Evolutionary conservation across 2,797 vertebrate genomes (phyloP).

Genomic region (Xiphophorus birchmanni): DNA sequence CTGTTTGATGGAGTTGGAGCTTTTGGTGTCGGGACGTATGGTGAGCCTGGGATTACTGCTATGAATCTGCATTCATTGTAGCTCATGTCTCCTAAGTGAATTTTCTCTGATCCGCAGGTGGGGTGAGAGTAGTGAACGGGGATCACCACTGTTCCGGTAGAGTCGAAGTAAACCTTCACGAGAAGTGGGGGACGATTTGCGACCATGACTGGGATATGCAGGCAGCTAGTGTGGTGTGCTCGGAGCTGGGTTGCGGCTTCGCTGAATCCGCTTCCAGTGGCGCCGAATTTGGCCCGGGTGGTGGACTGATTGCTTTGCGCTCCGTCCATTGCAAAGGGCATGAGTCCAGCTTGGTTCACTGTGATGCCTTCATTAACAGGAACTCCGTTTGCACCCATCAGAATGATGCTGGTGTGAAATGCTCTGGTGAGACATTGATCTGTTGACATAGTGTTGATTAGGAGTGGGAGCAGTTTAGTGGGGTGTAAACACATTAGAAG

Average conservation of each 20-base stretch:
- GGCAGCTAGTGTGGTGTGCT: constrained; percentile 79
- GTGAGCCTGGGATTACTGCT: constrained; percentile 52
- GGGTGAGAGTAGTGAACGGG: constrained; percentile 70
- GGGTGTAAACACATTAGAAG: background rate
- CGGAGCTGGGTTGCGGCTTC: constrained; percentile 80
- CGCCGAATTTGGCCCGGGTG: constrained; percentile 56
- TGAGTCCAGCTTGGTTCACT: constrained; percentile 74
- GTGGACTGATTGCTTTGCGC: constrained; percentile 69
- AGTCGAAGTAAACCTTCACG: constrained; percentile 76
- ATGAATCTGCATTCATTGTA: background rate
- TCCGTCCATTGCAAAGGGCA: constrained; percentile 77
- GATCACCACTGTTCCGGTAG: constrained; percentile 76
- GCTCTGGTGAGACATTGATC: constrained; percentile 72
- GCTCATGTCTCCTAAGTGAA: background rate
- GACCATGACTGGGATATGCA: constrained; percentile 74
- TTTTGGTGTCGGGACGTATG: constrained; percentile 71
- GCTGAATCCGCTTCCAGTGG: constrained; percentile 58
- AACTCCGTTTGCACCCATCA: constrained; percentile 70
- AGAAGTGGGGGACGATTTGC: constrained; percentile 81
- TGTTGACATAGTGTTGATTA: background rate
- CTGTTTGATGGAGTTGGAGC: constrained; percentile 66
- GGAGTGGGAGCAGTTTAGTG: background rate
- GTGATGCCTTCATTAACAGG: constrained; percentile 60
- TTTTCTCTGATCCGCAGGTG: constrained; percentile 57
- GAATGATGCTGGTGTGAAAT: constrained; percentile 77